These are phyloP conservation scores for Sebastes diploproa DNA, from an alignment of 2,797 vertebrate species.

Conservation along the genomic window DNA sequence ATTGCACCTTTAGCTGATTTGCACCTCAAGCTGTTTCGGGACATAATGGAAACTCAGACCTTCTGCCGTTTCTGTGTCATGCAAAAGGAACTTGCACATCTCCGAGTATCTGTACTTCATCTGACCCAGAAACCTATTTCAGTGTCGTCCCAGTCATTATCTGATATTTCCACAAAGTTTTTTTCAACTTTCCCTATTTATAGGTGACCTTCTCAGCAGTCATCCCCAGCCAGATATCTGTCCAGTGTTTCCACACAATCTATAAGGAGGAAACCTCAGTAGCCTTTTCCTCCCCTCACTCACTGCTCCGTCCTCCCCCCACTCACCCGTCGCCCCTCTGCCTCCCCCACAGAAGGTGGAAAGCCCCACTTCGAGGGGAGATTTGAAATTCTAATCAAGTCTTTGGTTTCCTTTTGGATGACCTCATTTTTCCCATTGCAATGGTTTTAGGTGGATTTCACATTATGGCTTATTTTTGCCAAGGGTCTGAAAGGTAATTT, in stretches of 20 bases:
- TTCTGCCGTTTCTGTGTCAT: conserved; percentile 53
- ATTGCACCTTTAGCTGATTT: conserved; percentile 70
- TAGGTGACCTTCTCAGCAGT: conserved; percentile 77
- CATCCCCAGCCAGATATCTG: conserved; percentile 73
- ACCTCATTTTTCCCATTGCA: conserved; percentile 87
- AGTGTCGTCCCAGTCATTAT: conserved; percentile 75
- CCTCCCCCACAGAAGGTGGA: conserved; percentile 77
- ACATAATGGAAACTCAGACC: conserved; percentile 63
- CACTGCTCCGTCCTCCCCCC: conserved; percentile 5
- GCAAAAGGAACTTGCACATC: conserved; percentile 64
- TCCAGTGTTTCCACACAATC: conserved; percentile 79
- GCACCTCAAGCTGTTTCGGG: conserved; percentile 53
- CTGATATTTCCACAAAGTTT: conserved; percentile 75
- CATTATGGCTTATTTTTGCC: conserved; percentile 85
- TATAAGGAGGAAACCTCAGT: conserved; percentile 74
- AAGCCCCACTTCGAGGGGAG: conserved; percentile 82
- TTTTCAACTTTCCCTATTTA: conserved; percentile 76
- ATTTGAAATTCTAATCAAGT: conserved; percentile 90
- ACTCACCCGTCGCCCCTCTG: neutral
- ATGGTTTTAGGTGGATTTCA: conserved; percentile 86
- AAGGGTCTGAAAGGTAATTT: conserved; percentile 84
- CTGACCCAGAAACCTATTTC: conserved; percentile 75
- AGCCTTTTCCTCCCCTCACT: conserved; percentile 66
- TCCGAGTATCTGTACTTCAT: conserved; percentile 73
- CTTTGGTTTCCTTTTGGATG: conserved; percentile 86